phyloP scores from a whole-genome alignment of 2,888 invertebrate species.

The Kryphioiulus occultus region DNA sequence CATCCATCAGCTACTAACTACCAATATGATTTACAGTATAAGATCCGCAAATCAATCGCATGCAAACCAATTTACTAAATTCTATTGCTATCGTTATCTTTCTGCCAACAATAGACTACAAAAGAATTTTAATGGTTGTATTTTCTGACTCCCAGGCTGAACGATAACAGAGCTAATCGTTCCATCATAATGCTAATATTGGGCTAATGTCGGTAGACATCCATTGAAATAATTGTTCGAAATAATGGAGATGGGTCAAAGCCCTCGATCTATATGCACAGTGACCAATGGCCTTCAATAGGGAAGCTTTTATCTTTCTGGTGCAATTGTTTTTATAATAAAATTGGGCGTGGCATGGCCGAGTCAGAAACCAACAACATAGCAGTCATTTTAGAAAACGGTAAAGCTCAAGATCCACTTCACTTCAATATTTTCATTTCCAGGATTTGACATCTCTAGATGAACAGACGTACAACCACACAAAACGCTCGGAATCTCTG shows the following conservation, averaged over 20 bases:
- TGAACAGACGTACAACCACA: neutral
- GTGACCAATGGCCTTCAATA: slow-evolving; percentile 28
- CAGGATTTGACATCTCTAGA: no score
- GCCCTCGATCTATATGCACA: slow-evolving; percentile 32
- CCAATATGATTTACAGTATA: neutral
- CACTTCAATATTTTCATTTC: neutral
- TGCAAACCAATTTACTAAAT: neutral
- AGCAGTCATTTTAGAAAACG: neutral
- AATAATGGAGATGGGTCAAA: slow-evolving; percentile 27
- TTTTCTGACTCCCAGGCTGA: neutral
- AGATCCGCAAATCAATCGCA: neutral
- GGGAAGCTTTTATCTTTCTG: slow-evolving; percentile 12
- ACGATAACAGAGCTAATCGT: neutral
- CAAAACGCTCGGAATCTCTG: neutral
- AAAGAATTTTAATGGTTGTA: neutral
- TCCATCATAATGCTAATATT: neutral
- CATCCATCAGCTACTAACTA: neutral
- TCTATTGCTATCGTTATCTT: neutral
- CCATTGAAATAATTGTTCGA: neutral
- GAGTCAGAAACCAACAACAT: neutral
- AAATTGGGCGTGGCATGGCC: neutral
- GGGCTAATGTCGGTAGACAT: neutral
- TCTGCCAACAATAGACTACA: neutral
- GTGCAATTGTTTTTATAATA: slow-evolving; percentile 20
- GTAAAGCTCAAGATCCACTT: neutral